Conservation (phyloP, 2,888 invertebrate genomes). For the Hemithea aestivaria region DNA sequence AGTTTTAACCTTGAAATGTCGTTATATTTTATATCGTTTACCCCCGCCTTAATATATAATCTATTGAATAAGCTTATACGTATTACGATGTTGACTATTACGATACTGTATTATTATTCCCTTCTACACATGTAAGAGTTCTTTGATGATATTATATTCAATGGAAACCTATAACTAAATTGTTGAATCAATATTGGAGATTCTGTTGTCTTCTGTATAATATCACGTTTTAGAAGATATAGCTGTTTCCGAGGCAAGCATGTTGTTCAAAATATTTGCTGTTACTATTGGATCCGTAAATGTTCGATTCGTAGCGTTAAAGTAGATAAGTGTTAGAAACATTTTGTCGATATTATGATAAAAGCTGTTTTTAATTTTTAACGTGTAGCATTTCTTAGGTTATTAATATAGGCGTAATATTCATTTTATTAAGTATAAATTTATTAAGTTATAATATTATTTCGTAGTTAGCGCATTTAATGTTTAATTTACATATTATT, state of each 20-base stretch:
- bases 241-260: slow-evolving; percentile 20
- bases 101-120: slow-evolving; percentile 50
- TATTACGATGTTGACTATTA: slow-evolving; percentile 77
- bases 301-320: slow-evolving; percentile 62
- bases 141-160: slow-evolving; percentile 35
- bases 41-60: slow-evolving; percentile 60
- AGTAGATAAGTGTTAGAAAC: slow-evolving; percentile 64
- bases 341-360: slow-evolving; percentile 41
- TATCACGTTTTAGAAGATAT: slow-evolving; percentile 9
- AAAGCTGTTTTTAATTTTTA: slow-evolving; percentile 39
- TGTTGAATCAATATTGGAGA: slow-evolving; percentile 29
- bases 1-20: slow-evolving; percentile 44
- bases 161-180: slow-evolving; percentile 23
- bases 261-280: slow-evolving; percentile 23
- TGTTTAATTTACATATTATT: slow-evolving; percentile 8
- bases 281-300: slow-evolving; percentile 48
- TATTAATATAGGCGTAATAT: slow-evolving; percentile 3
- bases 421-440: slow-evolving; percentile 6
- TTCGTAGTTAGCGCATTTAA: slow-evolving; percentile 3
- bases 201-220: slow-evolving; percentile 13
- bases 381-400: slow-evolving; percentile 24
- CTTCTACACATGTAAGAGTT: slow-evolving; percentile 36
- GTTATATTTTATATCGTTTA: slow-evolving; percentile 70
- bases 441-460: slow-evolving; percentile 1
- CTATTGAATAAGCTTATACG: slow-evolving; percentile 67